Evolutionary conservation across 2,888 invertebrate genomes (phyloP).

Genomic region (Pammene aurita): DNA sequence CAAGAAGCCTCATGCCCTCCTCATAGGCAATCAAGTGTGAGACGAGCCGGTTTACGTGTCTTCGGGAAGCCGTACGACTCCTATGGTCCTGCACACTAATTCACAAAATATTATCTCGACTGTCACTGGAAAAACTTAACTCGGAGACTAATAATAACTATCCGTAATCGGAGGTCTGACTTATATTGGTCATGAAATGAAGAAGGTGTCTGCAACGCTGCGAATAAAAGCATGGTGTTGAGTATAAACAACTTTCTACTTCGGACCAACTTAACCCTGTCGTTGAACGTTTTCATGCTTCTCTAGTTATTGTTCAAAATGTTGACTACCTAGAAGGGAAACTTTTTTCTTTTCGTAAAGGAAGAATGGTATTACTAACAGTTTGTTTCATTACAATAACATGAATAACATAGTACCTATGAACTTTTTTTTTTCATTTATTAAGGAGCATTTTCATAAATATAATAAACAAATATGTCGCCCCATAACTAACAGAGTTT

Average conservation of each 20-base stretch:
- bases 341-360: too few relatives aligned
- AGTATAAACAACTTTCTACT: slow-evolving; percentile 44
- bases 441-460: too few relatives aligned
- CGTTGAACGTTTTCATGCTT: slow-evolving; percentile 13
- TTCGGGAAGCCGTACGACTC: slow-evolving; percentile 60
- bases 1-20: slow-evolving; percentile 61
- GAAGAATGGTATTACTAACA: too few relatives aligned
- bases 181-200: not conserved
- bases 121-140: not conserved
- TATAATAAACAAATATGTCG: too few relatives aligned
- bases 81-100: slow-evolving; percentile 23
- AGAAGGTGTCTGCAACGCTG: not conserved
- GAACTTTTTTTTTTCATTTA: too few relatives aligned
- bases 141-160: not conserved
- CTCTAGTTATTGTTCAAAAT: not conserved
- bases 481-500: too few relatives aligned
- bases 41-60: slow-evolving; percentile 63
- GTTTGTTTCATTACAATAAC: too few relatives aligned
- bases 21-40: slow-evolving; percentile 62
- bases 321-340: too few relatives aligned
- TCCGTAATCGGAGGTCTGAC: not conserved
- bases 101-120: not conserved
- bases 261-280: slow-evolving; percentile 27
- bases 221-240: slow-evolving; percentile 41
- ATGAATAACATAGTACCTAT: too few relatives aligned